Evolutionary conservation across 2,888 invertebrate genomes (phyloP), one percentile per base, ranked within the genome.

Genomic region (Cheilosia impressa): DNA sequence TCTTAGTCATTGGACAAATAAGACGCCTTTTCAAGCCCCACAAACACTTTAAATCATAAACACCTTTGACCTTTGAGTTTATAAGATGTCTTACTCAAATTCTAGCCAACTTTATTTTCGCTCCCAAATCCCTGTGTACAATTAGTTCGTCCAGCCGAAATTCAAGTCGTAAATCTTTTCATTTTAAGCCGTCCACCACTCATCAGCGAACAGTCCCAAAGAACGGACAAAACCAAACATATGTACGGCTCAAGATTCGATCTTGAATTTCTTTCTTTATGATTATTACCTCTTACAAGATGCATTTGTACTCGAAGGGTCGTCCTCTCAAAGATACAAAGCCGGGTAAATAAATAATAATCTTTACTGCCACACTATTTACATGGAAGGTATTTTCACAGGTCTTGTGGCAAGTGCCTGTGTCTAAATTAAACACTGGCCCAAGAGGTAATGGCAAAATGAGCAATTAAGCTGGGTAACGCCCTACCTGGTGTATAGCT

Each of bases 381-480:
- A 55, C 55, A 22, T n/a, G 45, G 57, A 45, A 45, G 38, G 24
- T 15, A 41, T 17, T 22, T 53, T 38, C 34, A 41, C 34, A 34
- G 31, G 19, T 24, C 22, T 27, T 58, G 38, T 38, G 34, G 47
- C 47, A 50, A 22, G 58, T 69, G 57, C 19, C 45, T 34, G 15
- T 22, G 13, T 38, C 38, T 3, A 19, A 19, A 69, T 10, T 38
- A 57, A 47, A 38, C 52, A 17, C 65, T 22, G 34, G 52, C 17
- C 38, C 41, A n/a, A 41, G 41, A 66, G 15, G 34, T 69, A 57
- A 57, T 57, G 22, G 57, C 34, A 15, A 58, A 57, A 47, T 47
- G 57, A 57, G 57, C 57, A 57, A 69, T 69, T 69, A 69, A 45
- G 45, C 53, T 55, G 22, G 45, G 47, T 22, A 9, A 47, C 45